Base-by-base conservation (phyloP, 2,888 invertebrate genomes). In the Silvanus unidentatus region DNA sequence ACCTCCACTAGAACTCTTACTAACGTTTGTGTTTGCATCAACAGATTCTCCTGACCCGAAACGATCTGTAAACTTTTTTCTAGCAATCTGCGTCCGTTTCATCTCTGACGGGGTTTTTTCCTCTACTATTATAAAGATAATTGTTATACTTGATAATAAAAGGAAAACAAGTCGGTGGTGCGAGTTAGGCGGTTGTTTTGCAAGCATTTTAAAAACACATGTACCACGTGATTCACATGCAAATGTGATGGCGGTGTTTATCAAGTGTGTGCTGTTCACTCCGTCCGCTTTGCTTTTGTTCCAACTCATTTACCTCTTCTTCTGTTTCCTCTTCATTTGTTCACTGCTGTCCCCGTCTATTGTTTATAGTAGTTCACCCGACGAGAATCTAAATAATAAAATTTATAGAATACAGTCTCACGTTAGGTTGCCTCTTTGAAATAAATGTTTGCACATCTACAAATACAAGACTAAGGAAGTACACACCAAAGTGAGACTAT, bases 241-340 rank as follows among this genome's bases (percentile, higher is more conserved):
- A 70, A 70, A 70, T 70, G 65, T 59, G 63, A 67, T 65, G 66
- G 60, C 59, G 60, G 64, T 66, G 68, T 69, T 68, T 68, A 69
- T 69, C 69, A 69, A 66, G 66, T 56, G 65, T 47, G 58, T 60
- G 57, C 50, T 52, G 62, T 58, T 62, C 56, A 54, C 59, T 59
- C 59, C 64, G 63, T 64, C 64, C 65, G 67, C 60, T 62, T 53
- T 54, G 62, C 68, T 68, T 69, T 69, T 70, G 70, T 70, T 67
- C 63, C 65, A 57, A 65, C 67, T 69, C 70, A 69, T 70, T 70
- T 70, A 69, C 65, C 66, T 64, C 64, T 68, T 67, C 67, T 67
- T 64, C 65, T 60, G 63, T 66, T 69, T 69, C 69, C 67, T 68
- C 67, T 66, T 68, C 68, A 66, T 67, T 68, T 69, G 65, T 69